A percentile compares a stretch with the other conserved stretches of the same genome.
phyloP scores from a whole-genome alignment of 1,140 invertebrate species.

The Pseudomyrmex gracilis region DNA sequence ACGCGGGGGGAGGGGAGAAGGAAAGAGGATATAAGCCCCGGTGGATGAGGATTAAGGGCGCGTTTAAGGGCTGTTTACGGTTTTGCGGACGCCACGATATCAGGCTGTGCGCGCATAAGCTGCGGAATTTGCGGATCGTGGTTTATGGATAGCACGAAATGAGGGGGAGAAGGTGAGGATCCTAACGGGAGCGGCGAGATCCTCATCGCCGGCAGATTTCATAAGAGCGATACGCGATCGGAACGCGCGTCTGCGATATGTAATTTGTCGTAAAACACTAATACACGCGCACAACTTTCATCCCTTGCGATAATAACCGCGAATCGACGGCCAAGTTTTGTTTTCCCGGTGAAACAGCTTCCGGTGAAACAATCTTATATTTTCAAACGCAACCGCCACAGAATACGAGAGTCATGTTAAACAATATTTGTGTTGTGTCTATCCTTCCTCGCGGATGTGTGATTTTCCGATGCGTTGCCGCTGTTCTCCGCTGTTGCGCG shows the following conservation, averaged over 20 bases:
- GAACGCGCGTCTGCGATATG: conserved; percentile 3
- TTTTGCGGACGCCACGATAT: conserved; percentile 68
- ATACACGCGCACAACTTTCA: conserved; percentile 1
- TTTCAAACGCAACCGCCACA: background rate
- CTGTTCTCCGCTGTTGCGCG: background rate
- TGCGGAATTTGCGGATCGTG: conserved; percentile 67
- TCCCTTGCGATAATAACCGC: background rate
- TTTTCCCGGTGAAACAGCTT: background rate
- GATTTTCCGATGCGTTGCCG: background rate
- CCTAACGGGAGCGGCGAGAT: conserved; percentile 27
- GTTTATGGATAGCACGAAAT: conserved; percentile 65
- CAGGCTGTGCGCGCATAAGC: conserved; percentile 54
- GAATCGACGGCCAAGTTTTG: background rate
- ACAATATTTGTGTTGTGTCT: conserved; percentile 13
- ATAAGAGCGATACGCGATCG: conserved; percentile 31
- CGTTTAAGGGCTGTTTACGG: conserved; percentile 76
- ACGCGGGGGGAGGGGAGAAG: background rate
- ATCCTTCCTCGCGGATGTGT: background rate
- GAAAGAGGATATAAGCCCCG: conserved; percentile 41
- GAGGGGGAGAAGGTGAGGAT: conserved; percentile 1
- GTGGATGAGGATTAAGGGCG: conserved; percentile 72
- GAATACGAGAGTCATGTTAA: conserved; percentile 11
- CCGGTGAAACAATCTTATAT: background rate
- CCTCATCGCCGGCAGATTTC: conserved; percentile 16
- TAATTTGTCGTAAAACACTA: conserved; percentile 64